phyloP scores from a whole-genome alignment of 2,113 vertebrate species.

The Dipodomys ordii region DNA sequence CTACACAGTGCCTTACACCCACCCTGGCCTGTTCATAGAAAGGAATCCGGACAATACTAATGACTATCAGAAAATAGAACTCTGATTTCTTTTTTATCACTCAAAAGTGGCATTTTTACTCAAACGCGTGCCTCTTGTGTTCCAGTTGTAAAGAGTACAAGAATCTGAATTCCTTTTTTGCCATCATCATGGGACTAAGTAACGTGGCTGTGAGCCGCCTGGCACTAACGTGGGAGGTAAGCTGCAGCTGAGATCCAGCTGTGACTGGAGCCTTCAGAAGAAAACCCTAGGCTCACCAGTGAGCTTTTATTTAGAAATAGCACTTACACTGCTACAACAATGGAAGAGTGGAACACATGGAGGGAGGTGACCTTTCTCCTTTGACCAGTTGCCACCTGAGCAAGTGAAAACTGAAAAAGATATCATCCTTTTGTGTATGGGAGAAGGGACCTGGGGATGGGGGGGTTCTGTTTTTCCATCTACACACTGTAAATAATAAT shows the following conservation, averaged over 20 bases:
- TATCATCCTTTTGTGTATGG: background rate
- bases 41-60: slow-evolving; percentile 49
- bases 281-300: slow-evolving; percentile 55
- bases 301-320: slow-evolving; percentile 61
- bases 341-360: slow-evolving; percentile 58
- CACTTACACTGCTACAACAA: slow-evolving; percentile 34
- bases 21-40: slow-evolving; percentile 1
- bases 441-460: no score
- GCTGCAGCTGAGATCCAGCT: slow-evolving; percentile 77
- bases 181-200: slow-evolving; percentile 97
- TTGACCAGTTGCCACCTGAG: background rate
- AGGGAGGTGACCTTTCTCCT: slow-evolving; percentile 61
- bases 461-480: background rate
- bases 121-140: slow-evolving; percentile 81
- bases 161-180: slow-evolving; percentile 98
- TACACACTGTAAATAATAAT: slow-evolving; percentile 22
- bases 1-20: slow-evolving; percentile 9
- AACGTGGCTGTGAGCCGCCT: slow-evolving; percentile 98
- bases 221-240: slow-evolving; percentile 98
- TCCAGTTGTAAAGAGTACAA: slow-evolving; percentile 98
- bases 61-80: slow-evolving; percentile 6
- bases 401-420: slow-evolving; percentile 48
- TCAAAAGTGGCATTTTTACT: slow-evolving; percentile 51
- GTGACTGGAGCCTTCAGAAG: slow-evolving; percentile 71
- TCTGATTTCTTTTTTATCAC: slow-evolving; percentile 28